phyloP scores from a whole-genome alignment of 92 coral and sea anemone species.

The Heliopora coerulea region DNA sequence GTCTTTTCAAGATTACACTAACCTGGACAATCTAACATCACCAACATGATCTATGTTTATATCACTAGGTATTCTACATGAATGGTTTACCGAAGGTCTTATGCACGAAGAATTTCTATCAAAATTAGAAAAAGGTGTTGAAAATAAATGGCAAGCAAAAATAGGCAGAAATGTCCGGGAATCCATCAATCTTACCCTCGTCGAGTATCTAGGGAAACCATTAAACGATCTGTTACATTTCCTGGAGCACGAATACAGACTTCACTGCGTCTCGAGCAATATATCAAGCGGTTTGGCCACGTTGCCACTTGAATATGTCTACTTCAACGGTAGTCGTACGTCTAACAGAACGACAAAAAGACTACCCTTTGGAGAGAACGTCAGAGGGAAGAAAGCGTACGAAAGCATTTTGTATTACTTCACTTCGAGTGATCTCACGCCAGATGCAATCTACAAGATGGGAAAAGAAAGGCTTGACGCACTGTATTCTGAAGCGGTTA shows the following conservation, averaged over 20 bases:
- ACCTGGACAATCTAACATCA: too few relatives aligned
- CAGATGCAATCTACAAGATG: constrained; percentile 64
- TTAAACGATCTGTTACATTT: constrained; percentile 63
- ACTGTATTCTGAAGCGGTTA: constrained; percentile 77
- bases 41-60: too few relatives aligned
- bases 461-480: constrained; percentile 60
- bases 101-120: background rate
- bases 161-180: constrained; percentile 49
- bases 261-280: constrained; percentile 85
- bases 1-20: too few relatives aligned
- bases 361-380: constrained; percentile 72
- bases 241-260: constrained; percentile 66
- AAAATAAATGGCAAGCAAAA: constrained; percentile 56
- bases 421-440: constrained; percentile 73
- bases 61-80: background rate
- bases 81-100: background rate
- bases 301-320: constrained; percentile 73
- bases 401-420: constrained; percentile 82
- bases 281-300: constrained; percentile 92
- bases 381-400: constrained; percentile 76
- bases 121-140: constrained; percentile 17
- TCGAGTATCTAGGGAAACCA: constrained; percentile 76
- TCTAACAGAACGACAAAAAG: constrained; percentile 53
- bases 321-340: constrained; percentile 63
- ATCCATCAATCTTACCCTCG: constrained; percentile 63